phyloP scores from a whole-genome alignment of 2,797 vertebrate species.

The Taenioides sp. region DNA sequence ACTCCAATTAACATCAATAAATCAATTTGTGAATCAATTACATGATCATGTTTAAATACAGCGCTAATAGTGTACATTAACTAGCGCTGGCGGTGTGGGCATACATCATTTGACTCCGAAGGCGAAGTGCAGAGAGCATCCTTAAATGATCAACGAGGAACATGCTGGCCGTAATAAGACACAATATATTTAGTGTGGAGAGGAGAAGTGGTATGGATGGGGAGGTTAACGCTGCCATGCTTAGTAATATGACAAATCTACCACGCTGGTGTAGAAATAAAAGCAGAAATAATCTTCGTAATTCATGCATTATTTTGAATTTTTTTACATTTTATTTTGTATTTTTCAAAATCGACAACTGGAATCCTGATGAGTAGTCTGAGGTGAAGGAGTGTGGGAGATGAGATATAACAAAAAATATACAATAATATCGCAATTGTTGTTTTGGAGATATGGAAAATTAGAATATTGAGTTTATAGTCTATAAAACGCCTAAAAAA shows the following conservation, averaged over 20 bases:
- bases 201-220: background rate
- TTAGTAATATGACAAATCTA: constrained; percentile 2
- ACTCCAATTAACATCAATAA: constrained; percentile 86
- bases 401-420: too few relatives aligned
- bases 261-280: background rate
- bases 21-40: constrained; percentile 86
- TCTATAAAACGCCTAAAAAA: too few relatives aligned
- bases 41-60: constrained; percentile 80
- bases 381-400: too few relatives aligned
- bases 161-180: constrained; percentile 63
- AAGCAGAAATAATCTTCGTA: background rate
- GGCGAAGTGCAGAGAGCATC: constrained; percentile 63
- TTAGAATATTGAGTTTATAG: too few relatives aligned
- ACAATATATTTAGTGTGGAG: constrained; percentile 7
- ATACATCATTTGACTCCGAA: constrained; percentile 70
- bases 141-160: constrained; percentile 77
- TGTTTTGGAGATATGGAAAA: too few relatives aligned
- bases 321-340: too few relatives aligned
- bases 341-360: too few relatives aligned
- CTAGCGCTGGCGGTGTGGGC: constrained; percentile 65
- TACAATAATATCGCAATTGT: too few relatives aligned
- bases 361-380: too few relatives aligned
- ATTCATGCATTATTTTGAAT: background rate
- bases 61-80: constrained; percentile 80
- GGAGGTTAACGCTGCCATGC: background rate